Evolutionary conservation across 2,113 vertebrate genomes (phyloP), one percentile per base, ranked within the genome.

Genomic region (Microtus montanus): DNA sequence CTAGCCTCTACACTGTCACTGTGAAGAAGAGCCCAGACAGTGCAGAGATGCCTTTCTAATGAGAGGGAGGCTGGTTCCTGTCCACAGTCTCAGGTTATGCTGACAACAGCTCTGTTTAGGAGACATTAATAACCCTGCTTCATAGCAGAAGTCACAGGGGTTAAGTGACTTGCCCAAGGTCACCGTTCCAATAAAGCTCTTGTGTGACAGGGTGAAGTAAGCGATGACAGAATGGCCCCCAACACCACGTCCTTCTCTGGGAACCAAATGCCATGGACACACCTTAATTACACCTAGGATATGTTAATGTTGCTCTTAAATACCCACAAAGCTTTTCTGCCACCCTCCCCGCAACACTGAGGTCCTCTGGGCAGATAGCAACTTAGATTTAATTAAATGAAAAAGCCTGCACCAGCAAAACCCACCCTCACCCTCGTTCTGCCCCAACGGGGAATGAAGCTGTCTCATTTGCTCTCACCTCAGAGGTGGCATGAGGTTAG

Each of bases 321-420:
- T 47, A 95, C 71, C 20, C 1, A 92, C 77, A 92, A 79, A 86
- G 88, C 90, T 77, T 93, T 95, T 92, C 79, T 52, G 15, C 61
- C 63, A 66, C 87, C 33, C 33, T 92, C 24, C 52, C 73, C 83
- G 95, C 86, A 88, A 92, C 92, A 88, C 0, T 41, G 63, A 94
- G 92, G 85, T 95, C 88, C 38, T 95, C 47, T 26, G 63, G 82
- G 83, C 82, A 79, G 77, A 52, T 28, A 79, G 41, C 93, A 95
- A 86, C 73, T 92, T 89, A 61, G 33, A 92, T 92, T 96, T 97
- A 97, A 97, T 97, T 91, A 95, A 94, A 92, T 74, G 82, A 95
- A 94, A 95, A 92, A 44, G 73, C 95, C 82, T 82, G 58, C 33
- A 78, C 38, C 44, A 92, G 88, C 91, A 96, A 92, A 92, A 47